phyloP scores from a whole-genome alignment of 1,140 invertebrate species.

The Manduca sexta region DNA sequence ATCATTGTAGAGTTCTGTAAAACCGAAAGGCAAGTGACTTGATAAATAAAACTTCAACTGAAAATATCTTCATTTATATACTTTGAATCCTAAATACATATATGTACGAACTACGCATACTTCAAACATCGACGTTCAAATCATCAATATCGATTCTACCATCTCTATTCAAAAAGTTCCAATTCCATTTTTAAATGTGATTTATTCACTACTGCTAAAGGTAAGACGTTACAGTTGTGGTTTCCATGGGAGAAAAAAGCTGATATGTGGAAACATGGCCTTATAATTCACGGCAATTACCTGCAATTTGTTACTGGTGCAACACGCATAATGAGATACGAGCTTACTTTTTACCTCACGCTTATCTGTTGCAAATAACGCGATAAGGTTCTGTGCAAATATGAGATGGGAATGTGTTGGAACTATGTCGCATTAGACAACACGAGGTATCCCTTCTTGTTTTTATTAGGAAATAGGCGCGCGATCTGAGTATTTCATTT shows the following conservation, averaged over 20 bases:
- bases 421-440: background rate
- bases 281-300: constrained; percentile 1
- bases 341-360: background rate
- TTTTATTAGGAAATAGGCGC: constrained; percentile 15
- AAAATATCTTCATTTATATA: too few species aligned
- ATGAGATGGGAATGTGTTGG: background rate
- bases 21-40: too few species aligned
- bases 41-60: too few species aligned
- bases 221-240: background rate
- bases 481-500: constrained; percentile 7
- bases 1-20: too few species aligned
- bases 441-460: background rate
- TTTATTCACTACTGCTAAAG: background rate
- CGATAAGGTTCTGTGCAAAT: background rate
- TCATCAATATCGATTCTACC: too few species aligned
- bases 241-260: background rate
- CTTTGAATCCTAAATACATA: too few species aligned
- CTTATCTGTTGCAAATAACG: background rate
- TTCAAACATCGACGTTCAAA: too few species aligned
- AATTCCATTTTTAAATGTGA: too few species aligned
- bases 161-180: too few species aligned
- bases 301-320: background rate
- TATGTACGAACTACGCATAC: too few species aligned
- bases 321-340: constrained; percentile 3
- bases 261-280: constrained; percentile 1